A percentile compares a stretch with the other conserved stretches of the same genome.
These are phyloP conservation scores for Lagocephalus sceleratus DNA, from an alignment of 2,797 vertebrate species.

Conservation along the genomic window DNA sequence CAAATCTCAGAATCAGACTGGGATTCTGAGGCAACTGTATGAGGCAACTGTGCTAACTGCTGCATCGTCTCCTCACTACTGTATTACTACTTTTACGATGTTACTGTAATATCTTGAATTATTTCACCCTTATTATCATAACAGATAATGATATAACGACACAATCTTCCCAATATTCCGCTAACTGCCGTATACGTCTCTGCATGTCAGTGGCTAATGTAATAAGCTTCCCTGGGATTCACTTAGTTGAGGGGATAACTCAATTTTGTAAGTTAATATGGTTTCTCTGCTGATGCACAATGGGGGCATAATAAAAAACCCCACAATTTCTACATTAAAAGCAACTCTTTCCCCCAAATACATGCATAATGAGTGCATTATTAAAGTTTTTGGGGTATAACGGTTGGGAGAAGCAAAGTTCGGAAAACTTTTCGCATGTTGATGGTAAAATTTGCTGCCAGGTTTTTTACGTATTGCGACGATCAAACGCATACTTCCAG, in stretches of 20 bases:
- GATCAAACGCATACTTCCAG: conserved; percentile 60
- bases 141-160: conserved; percentile 64
- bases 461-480: conserved; percentile 45
- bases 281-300: conserved; percentile 50
- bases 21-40: no score
- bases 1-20: no score
- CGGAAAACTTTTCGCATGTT: conserved; percentile 16
- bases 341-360: conserved; percentile 41
- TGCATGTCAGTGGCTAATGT: conserved; percentile 60
- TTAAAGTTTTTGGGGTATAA: conserved; percentile 67
- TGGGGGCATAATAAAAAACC: conserved; percentile 57
- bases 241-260: conserved; percentile 68
- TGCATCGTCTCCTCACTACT: no score
- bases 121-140: conserved; percentile 52
- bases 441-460: conserved; percentile 62
- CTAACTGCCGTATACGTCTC: conserved; percentile 59
- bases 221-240: conserved; percentile 68
- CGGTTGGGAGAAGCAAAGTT: conserved; percentile 13
- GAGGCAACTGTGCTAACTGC: no score
- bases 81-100: no score
- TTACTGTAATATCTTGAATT: conserved; percentile 23
- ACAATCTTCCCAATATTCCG: conserved; percentile 60
- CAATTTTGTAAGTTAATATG: conserved; percentile 69
- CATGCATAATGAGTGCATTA: conserved; percentile 63
- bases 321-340: conserved; percentile 47